Evolutionary conservation across 2,888 invertebrate species (phyloP).

Genomic region (Nephrotoma guestfalica): DNA sequence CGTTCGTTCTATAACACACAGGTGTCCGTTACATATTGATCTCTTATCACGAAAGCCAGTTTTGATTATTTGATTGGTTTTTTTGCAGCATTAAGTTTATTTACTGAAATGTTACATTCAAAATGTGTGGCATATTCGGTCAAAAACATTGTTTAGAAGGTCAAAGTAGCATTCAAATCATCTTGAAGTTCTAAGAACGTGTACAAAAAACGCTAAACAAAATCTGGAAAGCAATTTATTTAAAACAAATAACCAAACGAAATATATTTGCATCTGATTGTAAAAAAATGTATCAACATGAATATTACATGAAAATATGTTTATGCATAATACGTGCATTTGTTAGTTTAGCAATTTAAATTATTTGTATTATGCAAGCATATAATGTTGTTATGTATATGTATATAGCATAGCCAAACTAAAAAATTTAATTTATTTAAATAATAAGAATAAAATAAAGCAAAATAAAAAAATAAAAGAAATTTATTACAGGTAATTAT

Average conservation of each 20-base stretch:
- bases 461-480: background rate
- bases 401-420: background rate
- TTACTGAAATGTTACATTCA: too few relatives aligned
- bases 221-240: background rate
- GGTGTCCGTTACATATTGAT: too few relatives aligned
- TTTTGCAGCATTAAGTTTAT: too few relatives aligned
- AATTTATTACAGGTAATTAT: background rate
- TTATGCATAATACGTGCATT: background rate
- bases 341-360: background rate
- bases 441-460: background rate
- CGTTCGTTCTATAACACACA: too few relatives aligned
- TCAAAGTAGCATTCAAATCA: too few relatives aligned
- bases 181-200: background rate
- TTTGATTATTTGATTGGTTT: too few relatives aligned
- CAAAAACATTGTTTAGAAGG: too few relatives aligned
- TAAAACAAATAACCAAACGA: background rate
- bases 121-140: too few relatives aligned
- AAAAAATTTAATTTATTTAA: background rate
- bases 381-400: background rate
- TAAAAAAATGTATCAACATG: background rate
- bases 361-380: background rate
- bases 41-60: too few relatives aligned
- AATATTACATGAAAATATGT: background rate
- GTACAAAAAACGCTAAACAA: background rate
- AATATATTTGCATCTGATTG: background rate